These are phyloP conservation scores for Tauraco erythrolophus DNA, from an alignment of 2,113 vertebrate species.

Conservation along the genomic window DNA sequence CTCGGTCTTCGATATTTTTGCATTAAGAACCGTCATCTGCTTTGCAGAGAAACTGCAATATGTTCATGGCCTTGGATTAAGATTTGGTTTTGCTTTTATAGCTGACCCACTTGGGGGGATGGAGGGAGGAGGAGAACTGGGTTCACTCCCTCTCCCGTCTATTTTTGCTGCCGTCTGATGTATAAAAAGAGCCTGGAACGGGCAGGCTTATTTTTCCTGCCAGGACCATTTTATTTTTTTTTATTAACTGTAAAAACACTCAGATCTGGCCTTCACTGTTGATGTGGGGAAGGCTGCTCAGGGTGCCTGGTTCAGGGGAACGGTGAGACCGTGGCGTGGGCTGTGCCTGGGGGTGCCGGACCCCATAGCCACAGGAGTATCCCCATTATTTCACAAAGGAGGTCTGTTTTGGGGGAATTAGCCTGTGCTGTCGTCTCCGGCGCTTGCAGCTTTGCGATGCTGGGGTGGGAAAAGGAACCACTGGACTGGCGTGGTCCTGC, in stretches of 20 bases:
- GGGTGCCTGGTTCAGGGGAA: not conserved
- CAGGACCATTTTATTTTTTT: not conserved
- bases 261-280: constrained; percentile 48
- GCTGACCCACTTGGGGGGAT: constrained; percentile 71
- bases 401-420: not conserved
- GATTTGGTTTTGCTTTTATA: constrained; percentile 71
- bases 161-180: constrained; percentile 67
- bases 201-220: constrained; percentile 66
- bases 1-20: constrained; percentile 65
- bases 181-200: constrained; percentile 58
- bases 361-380: not conserved
- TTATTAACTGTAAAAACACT: constrained; percentile 63
- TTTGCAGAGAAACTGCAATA: constrained; percentile 70
- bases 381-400: accelerated
- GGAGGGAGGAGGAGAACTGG: constrained; percentile 56
- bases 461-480: not conserved
- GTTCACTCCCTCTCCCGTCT: constrained; percentile 60
- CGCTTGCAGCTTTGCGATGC: not conserved
- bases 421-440: not conserved
- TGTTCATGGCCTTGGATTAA: constrained; percentile 72
- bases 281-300: not conserved
- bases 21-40: constrained; percentile 70
- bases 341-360: not conserved
- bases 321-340: accelerated
- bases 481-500: accelerated